These are phyloP conservation scores for Dryoscopus gambensis DNA, from an alignment of 2,113 vertebrate species.

Conservation along the genomic window DNA sequence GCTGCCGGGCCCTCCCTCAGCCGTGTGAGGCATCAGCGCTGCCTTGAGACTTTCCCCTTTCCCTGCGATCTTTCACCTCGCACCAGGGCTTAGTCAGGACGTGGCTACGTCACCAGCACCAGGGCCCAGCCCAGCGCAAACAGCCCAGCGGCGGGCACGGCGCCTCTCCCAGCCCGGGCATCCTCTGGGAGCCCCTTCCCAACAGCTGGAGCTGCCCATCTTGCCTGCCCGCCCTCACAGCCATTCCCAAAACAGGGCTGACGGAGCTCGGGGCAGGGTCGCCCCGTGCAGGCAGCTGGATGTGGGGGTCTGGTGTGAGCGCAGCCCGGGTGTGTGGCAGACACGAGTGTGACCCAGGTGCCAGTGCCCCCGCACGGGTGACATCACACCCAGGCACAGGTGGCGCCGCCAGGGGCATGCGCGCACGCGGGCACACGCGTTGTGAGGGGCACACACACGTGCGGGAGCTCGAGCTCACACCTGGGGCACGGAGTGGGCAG, in stretches of 20 bases:
- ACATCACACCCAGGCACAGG: background rate
- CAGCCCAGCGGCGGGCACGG: fast-evolving
- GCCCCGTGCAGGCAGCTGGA: fast-evolving
- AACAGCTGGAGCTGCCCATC: fast-evolving
- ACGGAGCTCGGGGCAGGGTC: fast-evolving
- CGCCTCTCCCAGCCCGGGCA: background rate
- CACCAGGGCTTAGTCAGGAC: background rate
- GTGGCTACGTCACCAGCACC: background rate
- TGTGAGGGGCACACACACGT: fast-evolving
- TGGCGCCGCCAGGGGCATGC: fast-evolving
- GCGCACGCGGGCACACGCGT: background rate
- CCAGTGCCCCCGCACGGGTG: fast-evolving
- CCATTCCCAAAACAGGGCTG: fast-evolving
- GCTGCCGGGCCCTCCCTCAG: background rate
- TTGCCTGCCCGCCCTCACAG: fast-evolving
- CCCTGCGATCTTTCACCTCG: background rate
- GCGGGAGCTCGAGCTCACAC: background rate
- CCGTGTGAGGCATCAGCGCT: background rate
- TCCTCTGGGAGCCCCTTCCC: background rate
- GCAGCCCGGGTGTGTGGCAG: fast-evolving
- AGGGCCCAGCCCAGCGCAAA: constrained; percentile 1
- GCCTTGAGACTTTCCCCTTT: background rate
- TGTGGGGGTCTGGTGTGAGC: fast-evolving
- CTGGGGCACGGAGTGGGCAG: background rate
- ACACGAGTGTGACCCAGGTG: background rate